Evolutionary conservation across 2,113 vertebrate genomes (phyloP).

Genomic region (Uria lomvia): DNA sequence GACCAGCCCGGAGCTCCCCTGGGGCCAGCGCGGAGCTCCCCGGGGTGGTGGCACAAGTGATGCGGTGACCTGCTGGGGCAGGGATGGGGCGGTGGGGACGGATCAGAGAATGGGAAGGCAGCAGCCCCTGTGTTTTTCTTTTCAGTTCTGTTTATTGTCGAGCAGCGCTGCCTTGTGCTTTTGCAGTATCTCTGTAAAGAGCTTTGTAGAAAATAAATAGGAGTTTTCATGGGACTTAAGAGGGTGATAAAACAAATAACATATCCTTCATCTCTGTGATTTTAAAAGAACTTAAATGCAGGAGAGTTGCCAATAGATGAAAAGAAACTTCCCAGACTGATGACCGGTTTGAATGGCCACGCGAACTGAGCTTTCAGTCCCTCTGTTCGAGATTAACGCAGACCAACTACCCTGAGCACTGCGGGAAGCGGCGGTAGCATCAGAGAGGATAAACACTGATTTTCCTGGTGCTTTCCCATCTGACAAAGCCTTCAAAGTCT

Average conservation of each 20-base stretch:
- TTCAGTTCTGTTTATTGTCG: background rate
- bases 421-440: background rate
- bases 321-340: background rate
- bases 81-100: background rate
- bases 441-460: background rate
- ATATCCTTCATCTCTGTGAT: background rate
- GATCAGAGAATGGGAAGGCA: background rate
- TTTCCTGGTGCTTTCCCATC: slow-evolving; percentile 36
- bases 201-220: background rate
- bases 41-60: fast-evolving
- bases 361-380: background rate
- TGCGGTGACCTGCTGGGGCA: background rate
- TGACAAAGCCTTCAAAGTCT: slow-evolving; percentile 13
- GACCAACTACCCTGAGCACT: background rate
- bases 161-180: background rate
- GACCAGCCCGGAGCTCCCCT: background rate
- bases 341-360: background rate
- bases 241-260: background rate
- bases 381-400: background rate
- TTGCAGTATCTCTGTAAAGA: background rate
- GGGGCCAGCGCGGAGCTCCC: background rate
- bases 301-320: background rate
- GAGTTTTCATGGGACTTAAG: background rate
- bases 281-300: background rate
- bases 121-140: background rate